Evolutionary conservation across 2,888 invertebrate species (phyloP).

Genomic region (Tenodera sinensis): DNA sequence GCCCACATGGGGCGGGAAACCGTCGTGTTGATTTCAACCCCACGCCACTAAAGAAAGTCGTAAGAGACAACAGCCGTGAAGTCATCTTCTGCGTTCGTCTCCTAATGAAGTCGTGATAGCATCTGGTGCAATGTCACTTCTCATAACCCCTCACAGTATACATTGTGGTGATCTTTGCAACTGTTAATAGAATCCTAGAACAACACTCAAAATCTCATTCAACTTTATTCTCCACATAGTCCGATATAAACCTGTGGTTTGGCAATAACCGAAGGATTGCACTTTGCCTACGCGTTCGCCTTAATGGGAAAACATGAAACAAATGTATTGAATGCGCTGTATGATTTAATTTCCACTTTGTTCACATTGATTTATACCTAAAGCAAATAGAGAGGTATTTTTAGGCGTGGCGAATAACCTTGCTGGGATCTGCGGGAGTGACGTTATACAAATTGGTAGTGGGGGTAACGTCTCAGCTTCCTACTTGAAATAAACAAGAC

Average conservation of each 20-base stretch:
- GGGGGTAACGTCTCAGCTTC: too few relatives aligned
- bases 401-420: too few relatives aligned
- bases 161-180: neutral
- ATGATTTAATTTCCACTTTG: too few relatives aligned
- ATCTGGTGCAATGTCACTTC: neutral
- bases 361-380: too few relatives aligned
- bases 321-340: too few relatives aligned
- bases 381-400: too few relatives aligned
- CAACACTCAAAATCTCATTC: neutral
- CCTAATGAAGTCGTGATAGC: neutral
- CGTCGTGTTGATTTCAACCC: neutral
- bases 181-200: neutral
- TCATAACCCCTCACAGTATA: neutral
- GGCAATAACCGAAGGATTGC: too few relatives aligned
- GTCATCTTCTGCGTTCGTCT: neutral
- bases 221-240: neutral
- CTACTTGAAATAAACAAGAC: too few relatives aligned
- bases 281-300: too few relatives aligned
- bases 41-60: neutral
- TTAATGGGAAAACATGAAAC: too few relatives aligned
- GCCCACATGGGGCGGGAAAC: neutral
- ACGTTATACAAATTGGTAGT: too few relatives aligned
- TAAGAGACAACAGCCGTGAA: neutral
- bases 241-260: neutral
- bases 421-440: too few relatives aligned